Percentiles rank a stretch among this genome's conserved stretches.
Evolutionary conservation across 2,888 invertebrate genomes (phyloP).

Genomic region (Microlaimidae sp.): DNA sequence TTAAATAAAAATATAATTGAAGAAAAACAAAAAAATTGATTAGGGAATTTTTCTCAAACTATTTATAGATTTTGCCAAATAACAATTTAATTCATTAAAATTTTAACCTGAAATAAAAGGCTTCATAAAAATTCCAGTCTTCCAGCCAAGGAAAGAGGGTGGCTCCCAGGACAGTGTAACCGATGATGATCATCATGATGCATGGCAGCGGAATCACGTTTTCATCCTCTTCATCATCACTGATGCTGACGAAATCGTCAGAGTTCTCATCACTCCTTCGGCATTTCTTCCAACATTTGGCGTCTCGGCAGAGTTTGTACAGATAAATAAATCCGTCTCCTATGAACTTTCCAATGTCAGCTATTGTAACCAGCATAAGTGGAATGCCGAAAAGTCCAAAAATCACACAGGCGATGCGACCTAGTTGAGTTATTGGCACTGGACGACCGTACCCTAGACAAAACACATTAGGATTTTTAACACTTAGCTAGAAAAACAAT

Average conservation of each 20-base stretch:
- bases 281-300: background rate
- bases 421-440: constrained; percentile 10
- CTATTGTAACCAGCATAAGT: constrained; percentile 16
- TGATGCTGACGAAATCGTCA: background rate
- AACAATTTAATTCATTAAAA: too few relatives aligned
- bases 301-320: background rate
- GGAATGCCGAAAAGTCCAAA: constrained; percentile 16
- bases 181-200: constrained; percentile 11
- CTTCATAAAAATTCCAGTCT: constrained; percentile 12
- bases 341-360: constrained; percentile 16
- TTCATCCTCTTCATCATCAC: background rate
- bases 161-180: constrained; percentile 14
- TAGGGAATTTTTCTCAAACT: too few relatives aligned
- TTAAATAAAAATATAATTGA: too few relatives aligned
- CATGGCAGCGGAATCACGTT: constrained; percentile 4
- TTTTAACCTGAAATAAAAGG: constrained; percentile 14
- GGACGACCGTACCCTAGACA: constrained; percentile 14
- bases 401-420: constrained; percentile 12
- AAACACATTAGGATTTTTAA: too few relatives aligned
- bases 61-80: too few relatives aligned
- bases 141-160: background rate
- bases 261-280: background rate
- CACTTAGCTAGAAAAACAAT: background rate
- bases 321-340: constrained; percentile 8
- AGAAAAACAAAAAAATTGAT: too few relatives aligned